phyloP scores from a whole-genome alignment of 1,140 invertebrate species.

The Platorchestia sp. region DNA sequence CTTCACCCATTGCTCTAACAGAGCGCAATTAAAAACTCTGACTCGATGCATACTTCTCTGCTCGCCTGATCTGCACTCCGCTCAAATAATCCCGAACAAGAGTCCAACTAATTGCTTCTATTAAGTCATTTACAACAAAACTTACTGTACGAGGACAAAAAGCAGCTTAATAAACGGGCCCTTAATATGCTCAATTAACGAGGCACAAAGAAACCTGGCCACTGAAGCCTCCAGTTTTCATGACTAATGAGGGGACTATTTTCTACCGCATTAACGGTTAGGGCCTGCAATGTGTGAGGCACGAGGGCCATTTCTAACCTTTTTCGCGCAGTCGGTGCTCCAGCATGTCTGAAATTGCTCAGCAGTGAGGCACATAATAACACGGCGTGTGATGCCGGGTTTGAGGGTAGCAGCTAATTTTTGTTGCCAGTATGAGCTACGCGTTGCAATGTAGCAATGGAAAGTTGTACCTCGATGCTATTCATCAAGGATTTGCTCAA shows the following conservation, averaged over 20 bases:
- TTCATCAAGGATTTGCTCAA: no score
- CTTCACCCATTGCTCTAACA: background rate
- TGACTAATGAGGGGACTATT: conserved; percentile 1
- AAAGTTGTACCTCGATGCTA: no score
- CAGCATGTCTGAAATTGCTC: background rate
- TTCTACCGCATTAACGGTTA: background rate
- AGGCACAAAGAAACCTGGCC: background rate
- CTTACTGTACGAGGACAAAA: background rate
- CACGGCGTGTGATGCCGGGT: background rate
- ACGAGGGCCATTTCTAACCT: background rate
- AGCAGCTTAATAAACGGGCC: background rate
- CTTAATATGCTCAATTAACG: background rate
- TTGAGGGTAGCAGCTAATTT: background rate
- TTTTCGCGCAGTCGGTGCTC: background rate
- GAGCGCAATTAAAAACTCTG: background rate
- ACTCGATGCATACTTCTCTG: background rate
- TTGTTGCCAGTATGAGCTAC: background rate
- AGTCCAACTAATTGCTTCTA: background rate
- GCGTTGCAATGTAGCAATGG: no score
- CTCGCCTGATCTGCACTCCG: background rate
- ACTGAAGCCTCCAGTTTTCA: background rate
- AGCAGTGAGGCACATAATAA: background rate
- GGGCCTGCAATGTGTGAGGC: background rate
- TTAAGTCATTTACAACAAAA: background rate
- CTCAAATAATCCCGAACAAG: background rate